Evolutionary conservation across 2,797 vertebrate genomes (phyloP), one percentile per base, ranked within the genome.

Genomic region (Lutjanus argentimaculatus): DNA sequence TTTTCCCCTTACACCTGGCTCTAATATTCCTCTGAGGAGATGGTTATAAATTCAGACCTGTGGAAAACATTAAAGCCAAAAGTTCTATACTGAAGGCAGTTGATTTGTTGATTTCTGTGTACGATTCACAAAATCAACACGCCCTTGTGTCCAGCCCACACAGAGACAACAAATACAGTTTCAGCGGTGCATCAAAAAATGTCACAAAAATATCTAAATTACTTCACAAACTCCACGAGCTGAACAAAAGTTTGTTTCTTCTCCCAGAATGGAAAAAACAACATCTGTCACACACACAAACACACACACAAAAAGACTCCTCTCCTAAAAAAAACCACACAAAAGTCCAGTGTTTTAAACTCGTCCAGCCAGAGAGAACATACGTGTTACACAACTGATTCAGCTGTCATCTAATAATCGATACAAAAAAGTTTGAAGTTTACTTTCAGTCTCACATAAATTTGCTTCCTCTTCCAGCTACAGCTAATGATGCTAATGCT

Each of bases 201-300:
- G 49, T 55, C 67, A 57, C 51, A 53, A 48, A 68, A 12, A 25
- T 30, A 65, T 6, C 8, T 2, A 3, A 53, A 55, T 52, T 21
- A 8, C n/a, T 30, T 63, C 51, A 68, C 21, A 43, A 56, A 72
- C 13, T 75, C 40, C 42, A 49, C 46, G 48, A 72, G 45, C n/a
- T 21, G 45, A 72, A 69, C 55, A 61, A 59, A 77, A 49, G 11
- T 73, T 68, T 58, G 45, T 65, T 79, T 79, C 48, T 55, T 71
- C 56, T 52, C 25, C 17, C 58, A 9, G 48, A 55, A 69, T 65
- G 36, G 53, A n/a, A 51, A 74, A 73, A 76, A 69, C 43, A 82
- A 72, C 64, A 75, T 73, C 80, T 80, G 71, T 22, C 57, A 68
- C 10, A 11, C 58, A 65, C 25, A n/a, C n/a, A n/a, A n/a, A 30